phyloP scores from a whole-genome alignment of 2,888 invertebrate genomes.

The Frankliniella intonsa region DNA sequence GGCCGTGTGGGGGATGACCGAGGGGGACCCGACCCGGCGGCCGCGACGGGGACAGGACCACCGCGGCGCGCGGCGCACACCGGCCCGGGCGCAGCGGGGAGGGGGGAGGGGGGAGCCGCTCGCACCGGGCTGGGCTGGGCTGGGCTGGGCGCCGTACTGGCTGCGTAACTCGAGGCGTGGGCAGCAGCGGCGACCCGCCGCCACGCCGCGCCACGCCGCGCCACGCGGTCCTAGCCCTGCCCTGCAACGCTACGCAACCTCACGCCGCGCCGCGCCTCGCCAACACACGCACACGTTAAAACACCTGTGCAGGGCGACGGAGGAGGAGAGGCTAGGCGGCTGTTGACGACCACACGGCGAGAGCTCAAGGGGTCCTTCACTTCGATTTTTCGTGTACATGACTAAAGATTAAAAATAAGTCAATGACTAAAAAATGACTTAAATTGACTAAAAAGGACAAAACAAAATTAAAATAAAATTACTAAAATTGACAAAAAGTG shows the following conservation, averaged over 20 bases:
- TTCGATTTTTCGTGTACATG: too few relatives aligned
- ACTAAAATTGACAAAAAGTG: too few relatives aligned
- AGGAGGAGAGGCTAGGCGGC: background rate
- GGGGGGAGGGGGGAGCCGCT: too few relatives aligned
- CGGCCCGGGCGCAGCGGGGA: too few relatives aligned
- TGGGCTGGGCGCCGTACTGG: background rate
- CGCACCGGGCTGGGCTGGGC: too few relatives aligned
- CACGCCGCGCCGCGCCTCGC: background rate
- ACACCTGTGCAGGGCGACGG: background rate
- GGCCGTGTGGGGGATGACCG: background rate
- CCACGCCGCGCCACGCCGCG: background rate
- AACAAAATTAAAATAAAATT: too few relatives aligned
- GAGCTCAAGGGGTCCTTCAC: too few relatives aligned
- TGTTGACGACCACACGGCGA: background rate
- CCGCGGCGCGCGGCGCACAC: too few relatives aligned
- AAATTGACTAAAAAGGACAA: too few relatives aligned
- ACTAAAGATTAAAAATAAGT: too few relatives aligned
- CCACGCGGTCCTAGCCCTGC: background rate
- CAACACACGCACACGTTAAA: background rate
- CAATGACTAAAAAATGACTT: too few relatives aligned
- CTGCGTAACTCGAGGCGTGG: slow-evolving; percentile 1
- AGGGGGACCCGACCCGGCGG: background rate
- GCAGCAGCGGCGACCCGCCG: background rate
- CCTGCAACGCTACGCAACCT: background rate
- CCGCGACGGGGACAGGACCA: background rate